phyloP scores from a whole-genome alignment of 2,888 invertebrate genomes.

The Gibbula magus region DNA sequence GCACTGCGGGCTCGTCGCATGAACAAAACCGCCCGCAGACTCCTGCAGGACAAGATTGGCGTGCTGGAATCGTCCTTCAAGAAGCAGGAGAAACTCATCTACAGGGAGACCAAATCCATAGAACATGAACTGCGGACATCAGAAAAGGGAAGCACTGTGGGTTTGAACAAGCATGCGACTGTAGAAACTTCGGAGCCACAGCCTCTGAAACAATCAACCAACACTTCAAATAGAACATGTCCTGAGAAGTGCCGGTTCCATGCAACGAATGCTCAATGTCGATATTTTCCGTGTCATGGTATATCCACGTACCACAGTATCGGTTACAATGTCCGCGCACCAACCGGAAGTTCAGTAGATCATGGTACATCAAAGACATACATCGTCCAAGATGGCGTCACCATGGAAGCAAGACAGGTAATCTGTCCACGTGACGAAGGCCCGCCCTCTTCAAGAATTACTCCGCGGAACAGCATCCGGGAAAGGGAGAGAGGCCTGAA shows the following conservation, averaged over 20 bases:
- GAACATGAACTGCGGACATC: constrained; percentile 43
- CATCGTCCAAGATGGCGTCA: constrained; percentile 32
- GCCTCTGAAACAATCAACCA: neutral
- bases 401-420: constrained; percentile 24
- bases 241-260: constrained; percentile 42
- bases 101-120: constrained; percentile 44
- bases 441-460: constrained; percentile 1
- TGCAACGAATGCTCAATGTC: constrained; percentile 43
- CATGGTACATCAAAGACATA: constrained; percentile 39
- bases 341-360: neutral
- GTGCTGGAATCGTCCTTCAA: constrained; percentile 39
- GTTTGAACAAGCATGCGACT: neutral
- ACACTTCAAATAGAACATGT: neutral
- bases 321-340: constrained; percentile 29
- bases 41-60: constrained; percentile 41
- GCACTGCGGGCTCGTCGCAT: constrained; percentile 47
- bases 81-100: constrained; percentile 40
- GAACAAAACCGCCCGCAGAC: constrained; percentile 44
- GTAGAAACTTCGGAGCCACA: neutral
- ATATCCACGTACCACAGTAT: constrained; percentile 59
- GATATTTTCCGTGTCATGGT: constrained; percentile 58
- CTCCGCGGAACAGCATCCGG: constrained; percentile 47
- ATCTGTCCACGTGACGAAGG: neutral
- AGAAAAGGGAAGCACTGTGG: neutral
- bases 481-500: constrained; percentile 57